phyloP scores from a whole-genome alignment of 2,113 vertebrate genomes.

The Pedetes capensis region DNA sequence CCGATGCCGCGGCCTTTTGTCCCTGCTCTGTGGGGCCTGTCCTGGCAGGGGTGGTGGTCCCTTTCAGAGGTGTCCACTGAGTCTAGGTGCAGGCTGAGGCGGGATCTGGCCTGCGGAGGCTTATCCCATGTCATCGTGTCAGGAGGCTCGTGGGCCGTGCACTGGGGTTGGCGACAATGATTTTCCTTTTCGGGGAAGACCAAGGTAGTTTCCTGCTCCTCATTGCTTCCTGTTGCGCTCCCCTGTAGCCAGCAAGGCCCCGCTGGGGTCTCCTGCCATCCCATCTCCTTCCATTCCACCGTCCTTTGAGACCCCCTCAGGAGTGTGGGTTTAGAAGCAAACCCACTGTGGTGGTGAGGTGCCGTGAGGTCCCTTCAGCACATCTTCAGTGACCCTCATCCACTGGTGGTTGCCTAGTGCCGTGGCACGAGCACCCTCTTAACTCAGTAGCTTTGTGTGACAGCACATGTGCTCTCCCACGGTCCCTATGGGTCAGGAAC shows the following conservation, averaged over 20 bases:
- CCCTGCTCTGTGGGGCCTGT: background rate
- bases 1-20: too few species aligned
- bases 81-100: too few species aligned
- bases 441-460: background rate
- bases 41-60: too few species aligned
- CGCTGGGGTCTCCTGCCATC: too few species aligned
- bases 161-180: background rate
- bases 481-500: background rate
- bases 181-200: background rate
- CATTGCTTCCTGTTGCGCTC: background rate
- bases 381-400: too few species aligned
- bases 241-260: too few species aligned
- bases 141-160: background rate
- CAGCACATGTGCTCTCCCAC: background rate
- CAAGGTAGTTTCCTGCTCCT: background rate
- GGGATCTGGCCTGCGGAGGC: background rate
- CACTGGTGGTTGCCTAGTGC: background rate
- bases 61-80: too few species aligned
- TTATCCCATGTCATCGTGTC: too few species aligned
- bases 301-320: background rate
- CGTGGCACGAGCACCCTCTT: background rate
- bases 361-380: background rate
- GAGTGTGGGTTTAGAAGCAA: background rate
- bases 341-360: too few species aligned
- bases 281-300: background rate